Percentiles rank a stretch among this genome's conserved stretches.
Evolutionary conservation across 1,140 invertebrate genomes (phyloP).

Genomic region (Ooceraea biroi): DNA sequence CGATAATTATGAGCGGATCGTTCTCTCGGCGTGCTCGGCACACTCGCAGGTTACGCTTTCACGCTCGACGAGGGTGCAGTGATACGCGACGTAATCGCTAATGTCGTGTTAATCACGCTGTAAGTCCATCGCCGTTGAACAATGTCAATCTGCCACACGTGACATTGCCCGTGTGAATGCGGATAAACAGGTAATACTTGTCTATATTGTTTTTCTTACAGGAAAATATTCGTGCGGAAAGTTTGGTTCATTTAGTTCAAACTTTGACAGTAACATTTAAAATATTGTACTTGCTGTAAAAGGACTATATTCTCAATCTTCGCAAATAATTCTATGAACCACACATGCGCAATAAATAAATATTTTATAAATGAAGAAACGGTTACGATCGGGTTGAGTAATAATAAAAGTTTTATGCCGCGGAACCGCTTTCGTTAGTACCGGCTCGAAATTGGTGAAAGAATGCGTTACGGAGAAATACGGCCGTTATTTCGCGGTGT

Average conservation of each 20-base stretch:
- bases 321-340: too few species aligned
- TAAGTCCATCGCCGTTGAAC: constrained; percentile 4
- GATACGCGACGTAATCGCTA: constrained; percentile 29
- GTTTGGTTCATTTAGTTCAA: too few species aligned
- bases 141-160: neutral
- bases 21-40: neutral
- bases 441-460: constrained; percentile 15
- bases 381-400: neutral
- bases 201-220: neutral
- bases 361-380: neutral
- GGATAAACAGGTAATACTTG: neutral
- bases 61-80: constrained; percentile 33
- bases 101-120: constrained; percentile 10
- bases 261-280: too few species aligned
- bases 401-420: neutral
- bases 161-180: neutral
- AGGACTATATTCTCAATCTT: too few species aligned
- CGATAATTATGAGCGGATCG: constrained; percentile 51
- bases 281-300: too few species aligned
- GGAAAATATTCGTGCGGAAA: neutral
- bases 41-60: constrained; percentile 47
- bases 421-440: neutral
- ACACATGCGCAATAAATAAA: too few species aligned
- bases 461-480: neutral
- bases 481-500: constrained; percentile 24